Conservation (phyloP, 2,797 vertebrate genomes). For the Pseudopleuronectes americanus region DNA sequence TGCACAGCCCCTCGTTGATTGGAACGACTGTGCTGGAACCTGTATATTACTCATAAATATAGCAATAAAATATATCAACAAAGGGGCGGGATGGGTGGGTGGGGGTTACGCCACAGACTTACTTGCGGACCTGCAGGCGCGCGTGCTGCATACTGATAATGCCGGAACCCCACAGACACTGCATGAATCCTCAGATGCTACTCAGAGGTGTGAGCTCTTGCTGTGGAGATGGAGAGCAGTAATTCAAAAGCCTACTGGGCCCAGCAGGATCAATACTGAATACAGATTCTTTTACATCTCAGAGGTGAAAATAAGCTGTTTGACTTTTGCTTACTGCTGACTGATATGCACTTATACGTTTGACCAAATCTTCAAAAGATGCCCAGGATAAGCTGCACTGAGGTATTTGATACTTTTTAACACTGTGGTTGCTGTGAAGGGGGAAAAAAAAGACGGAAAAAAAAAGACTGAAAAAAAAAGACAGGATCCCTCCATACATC, state of each 20-base stretch:
- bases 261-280: conserved; percentile 51
- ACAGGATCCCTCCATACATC: too few species aligned
- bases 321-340: conserved; percentile 55
- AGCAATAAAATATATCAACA: conserved; percentile 76
- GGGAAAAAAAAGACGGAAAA: too few species aligned
- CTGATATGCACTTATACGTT: conserved; percentile 18
- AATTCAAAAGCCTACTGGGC: conserved; percentile 58
- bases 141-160: conserved; percentile 73
- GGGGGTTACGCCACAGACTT: conserved; percentile 55
- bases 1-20: conserved; percentile 63
- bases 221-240: conserved; percentile 53
- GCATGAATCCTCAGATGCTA: conserved; percentile 58
- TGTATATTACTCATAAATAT: conserved; percentile 75
- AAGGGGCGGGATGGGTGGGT: conserved; percentile 43
- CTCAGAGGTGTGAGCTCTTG: conserved; percentile 62
- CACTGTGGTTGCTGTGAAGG: too few species aligned
- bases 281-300: conserved; percentile 30
- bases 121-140: conserved; percentile 70
- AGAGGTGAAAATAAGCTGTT: conserved; percentile 50
- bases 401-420: conserved; percentile 27
- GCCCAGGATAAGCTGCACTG: conserved; percentile 12
- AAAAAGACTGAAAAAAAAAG: too few species aligned
- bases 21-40: conserved; percentile 59
- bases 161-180: conserved; percentile 55
- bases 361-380: conserved; percentile 32